These are phyloP conservation scores for Paralvinella palmiformis DNA, from an alignment of 1,140 invertebrate genomes.

Conservation along the genomic window DNA sequence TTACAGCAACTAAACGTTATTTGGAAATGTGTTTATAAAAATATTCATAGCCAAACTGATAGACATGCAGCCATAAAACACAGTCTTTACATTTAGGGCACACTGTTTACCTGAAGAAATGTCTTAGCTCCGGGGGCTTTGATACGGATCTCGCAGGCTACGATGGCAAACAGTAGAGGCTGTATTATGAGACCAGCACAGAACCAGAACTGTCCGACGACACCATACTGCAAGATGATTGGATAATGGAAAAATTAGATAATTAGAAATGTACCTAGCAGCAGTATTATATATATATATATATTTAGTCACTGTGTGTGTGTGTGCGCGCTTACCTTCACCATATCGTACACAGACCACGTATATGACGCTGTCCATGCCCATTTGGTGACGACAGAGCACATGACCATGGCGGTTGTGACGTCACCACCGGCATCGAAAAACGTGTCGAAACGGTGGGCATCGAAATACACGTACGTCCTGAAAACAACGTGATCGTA, in stretches of 20 bases:
- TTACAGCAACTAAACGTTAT: neutral
- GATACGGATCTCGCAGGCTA: constrained; percentile 13
- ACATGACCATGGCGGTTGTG: constrained; percentile 9
- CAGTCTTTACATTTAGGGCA: neutral
- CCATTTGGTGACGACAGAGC: constrained; percentile 9
- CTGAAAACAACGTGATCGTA: neutral
- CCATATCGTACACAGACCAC: neutral
- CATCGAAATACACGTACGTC: constrained; percentile 14
- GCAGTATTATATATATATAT: neutral
- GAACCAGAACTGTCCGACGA: constrained; percentile 17
- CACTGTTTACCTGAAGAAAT: constrained; percentile 14
- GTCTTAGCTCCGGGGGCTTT: constrained; percentile 19
- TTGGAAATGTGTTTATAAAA: neutral
- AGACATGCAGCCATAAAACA: neutral
- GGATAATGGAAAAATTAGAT: neutral
- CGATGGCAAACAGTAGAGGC: constrained; percentile 11
- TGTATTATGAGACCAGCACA: neutral
- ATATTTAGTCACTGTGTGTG: neutral
- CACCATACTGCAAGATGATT: neutral
- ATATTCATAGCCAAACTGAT: neutral
- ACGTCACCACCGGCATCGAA: constrained; percentile 20
- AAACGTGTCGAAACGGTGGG: constrained; percentile 15
- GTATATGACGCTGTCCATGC: constrained; percentile 8
- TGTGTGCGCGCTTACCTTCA: neutral
- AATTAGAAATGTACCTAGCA: neutral